Evolutionary conservation across 2,113 vertebrate species (phyloP).

Genomic region (Colistium nudipinnis): DNA sequence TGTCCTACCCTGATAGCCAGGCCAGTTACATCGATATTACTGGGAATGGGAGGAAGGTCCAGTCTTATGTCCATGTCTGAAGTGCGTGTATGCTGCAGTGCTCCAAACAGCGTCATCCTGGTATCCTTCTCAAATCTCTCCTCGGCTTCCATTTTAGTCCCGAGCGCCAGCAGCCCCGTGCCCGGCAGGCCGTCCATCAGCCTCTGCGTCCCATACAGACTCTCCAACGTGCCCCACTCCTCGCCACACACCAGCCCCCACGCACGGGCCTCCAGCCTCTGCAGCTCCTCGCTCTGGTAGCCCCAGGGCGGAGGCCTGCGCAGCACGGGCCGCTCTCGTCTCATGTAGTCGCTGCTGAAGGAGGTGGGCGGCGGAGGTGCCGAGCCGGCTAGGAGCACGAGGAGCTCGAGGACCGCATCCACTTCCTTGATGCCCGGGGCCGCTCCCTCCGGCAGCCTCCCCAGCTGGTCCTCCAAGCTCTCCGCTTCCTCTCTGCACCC

Average conservation of each 20-base stretch:
- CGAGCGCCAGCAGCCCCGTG: conserved; percentile 85
- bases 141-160: conserved; percentile 69
- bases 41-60: conserved; percentile 92
- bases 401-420: conserved; percentile 85
- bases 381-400: conserved; percentile 90
- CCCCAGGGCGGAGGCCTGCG: conserved; percentile 84
- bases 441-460: conserved; percentile 74
- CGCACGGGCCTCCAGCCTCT: conserved; percentile 86
- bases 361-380: conserved; percentile 83
- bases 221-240: conserved; percentile 83
- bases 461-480: conserved; percentile 88
- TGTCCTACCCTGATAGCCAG: conserved; percentile 88
- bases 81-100: conserved; percentile 90
- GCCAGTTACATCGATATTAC: conserved; percentile 90
- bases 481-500: conserved; percentile 89
- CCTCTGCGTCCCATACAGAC: conserved; percentile 80
- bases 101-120: conserved; percentile 90
- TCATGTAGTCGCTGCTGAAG: conserved; percentile 87
- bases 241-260: conserved; percentile 84
- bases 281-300: conserved; percentile 89
- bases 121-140: conserved; percentile 93
- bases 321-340: conserved; percentile 83
- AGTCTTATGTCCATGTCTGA: conserved; percentile 91
- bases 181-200: conserved; percentile 91
- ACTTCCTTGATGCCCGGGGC: conserved; percentile 79